Evolutionary conservation across 2,113 vertebrate species (phyloP), one percentile per base, ranked within the genome.

Genomic region (Alectura lathami): DNA sequence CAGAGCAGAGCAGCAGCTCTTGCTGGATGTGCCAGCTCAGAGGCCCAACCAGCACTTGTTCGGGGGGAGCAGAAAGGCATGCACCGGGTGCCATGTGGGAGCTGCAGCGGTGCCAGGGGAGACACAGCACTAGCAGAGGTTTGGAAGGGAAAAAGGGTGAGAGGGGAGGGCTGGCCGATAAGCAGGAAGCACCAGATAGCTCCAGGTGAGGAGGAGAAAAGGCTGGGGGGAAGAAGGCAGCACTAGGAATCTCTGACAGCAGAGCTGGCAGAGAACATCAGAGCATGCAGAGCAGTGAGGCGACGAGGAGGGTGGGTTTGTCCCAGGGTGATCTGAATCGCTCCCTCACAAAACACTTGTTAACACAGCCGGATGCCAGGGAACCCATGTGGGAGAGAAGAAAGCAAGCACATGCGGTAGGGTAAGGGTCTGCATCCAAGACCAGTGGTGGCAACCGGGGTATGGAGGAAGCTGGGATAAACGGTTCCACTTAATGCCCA

Each of bases 251-350:
- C n/a, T 42, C 7, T 56, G 56, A 59, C 64, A 83, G 50, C 27
- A 42, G 36, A 77, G 83, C 1, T 66, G 45, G 22, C 68, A 79
- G 42, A 57, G 32, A 63, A 78, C 32, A 8, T 30, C 4, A n/a
- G 50, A 91, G 89, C 3, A 2, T 4, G 5, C 40, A 13, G 83
- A 86, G 63, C 54, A 0, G 0, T 4, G 51, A 38, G 23, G 12
- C 36, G 38, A 29, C 38, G 30, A 75, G 53, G 29, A 78, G 30
- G 11, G 26, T n/a, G 70, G 68, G 60, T 94, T 51, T 81, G 32
- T 77, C 77, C 60, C 34, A 42, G 54, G 26, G 26, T 23, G 36
- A 75, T 51, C 67, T 60, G 63, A 81, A 70, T 32, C 3, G 8
- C 11, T 13, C 3, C 4, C 53, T 77, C 13, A 54, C 45, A 91